Evolutionary conservation across 1,140 invertebrate genomes (phyloP).

Genomic region (Physella acuta): DNA sequence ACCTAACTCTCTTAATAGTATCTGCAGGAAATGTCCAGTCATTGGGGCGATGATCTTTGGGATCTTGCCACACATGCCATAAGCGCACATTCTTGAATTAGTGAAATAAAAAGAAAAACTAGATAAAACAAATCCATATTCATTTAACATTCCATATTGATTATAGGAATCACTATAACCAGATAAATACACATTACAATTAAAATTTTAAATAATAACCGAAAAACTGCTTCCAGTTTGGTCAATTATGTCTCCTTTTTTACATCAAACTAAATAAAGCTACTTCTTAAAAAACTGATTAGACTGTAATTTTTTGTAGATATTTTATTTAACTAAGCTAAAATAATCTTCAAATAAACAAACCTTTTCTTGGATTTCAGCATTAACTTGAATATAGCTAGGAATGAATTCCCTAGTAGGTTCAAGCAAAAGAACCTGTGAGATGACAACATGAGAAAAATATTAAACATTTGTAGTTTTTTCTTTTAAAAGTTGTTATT

Average conservation of each 20-base stretch:
- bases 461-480: not conserved
- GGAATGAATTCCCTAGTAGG: conserved; percentile 91
- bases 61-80: conserved; percentile 43
- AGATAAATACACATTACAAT: not conserved
- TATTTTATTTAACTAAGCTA: not conserved
- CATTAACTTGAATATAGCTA: conserved; percentile 92
- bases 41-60: conserved; percentile 70
- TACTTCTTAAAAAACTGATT: too few relatives aligned
- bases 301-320: not conserved
- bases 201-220: not conserved
- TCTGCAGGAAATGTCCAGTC: conserved; percentile 90
- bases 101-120: conserved; percentile 6
- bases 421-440: conserved; percentile 79
- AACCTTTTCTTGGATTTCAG: conserved; percentile 65
- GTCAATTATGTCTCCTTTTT: not conserved
- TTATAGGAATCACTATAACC: not conserved
- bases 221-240: not conserved
- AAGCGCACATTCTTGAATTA: conserved; percentile 37
- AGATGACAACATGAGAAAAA: not conserved
- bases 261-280: not conserved
- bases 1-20: conserved; percentile 89
- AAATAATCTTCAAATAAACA: not conserved
- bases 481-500: not conserved
- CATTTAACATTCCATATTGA: not conserved
- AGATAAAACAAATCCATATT: not conserved